phyloP scores from a whole-genome alignment of 1,140 invertebrate species.

The Dendrolimus kikuchii region DNA sequence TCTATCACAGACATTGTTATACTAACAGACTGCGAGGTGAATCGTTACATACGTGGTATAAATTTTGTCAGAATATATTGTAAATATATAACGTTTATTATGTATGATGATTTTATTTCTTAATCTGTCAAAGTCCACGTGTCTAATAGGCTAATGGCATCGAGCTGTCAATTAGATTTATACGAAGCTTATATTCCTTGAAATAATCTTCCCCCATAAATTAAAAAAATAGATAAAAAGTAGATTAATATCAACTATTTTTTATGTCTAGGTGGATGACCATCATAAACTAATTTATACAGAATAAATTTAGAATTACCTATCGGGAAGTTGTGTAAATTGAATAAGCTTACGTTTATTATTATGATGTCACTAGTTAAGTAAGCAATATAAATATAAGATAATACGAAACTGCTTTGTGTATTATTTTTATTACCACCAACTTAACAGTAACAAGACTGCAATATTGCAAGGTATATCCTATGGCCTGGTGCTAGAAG shows the following conservation, averaged over 20 bases:
- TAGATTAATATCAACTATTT: slow-evolving; percentile 66
- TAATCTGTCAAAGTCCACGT: slow-evolving; percentile 63
- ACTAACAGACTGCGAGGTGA: slow-evolving; percentile 45
- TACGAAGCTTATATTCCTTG: slow-evolving; percentile 65
- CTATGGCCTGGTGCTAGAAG: too few species aligned
- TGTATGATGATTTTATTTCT: slow-evolving; percentile 66
- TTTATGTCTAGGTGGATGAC: slow-evolving; percentile 69
- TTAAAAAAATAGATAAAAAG: slow-evolving; percentile 51
- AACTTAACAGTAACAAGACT: too few species aligned
- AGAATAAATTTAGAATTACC: slow-evolving; percentile 65
- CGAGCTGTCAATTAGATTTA: slow-evolving; percentile 67
- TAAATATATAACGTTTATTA: slow-evolving; percentile 59
- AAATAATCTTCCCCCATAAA: slow-evolving; percentile 50
- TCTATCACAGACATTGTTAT: slow-evolving; percentile 29
- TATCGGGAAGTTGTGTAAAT: slow-evolving; percentile 71
- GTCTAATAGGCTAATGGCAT: slow-evolving; percentile 59
- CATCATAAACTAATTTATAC: slow-evolving; percentile 71
- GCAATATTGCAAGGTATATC: too few species aligned
- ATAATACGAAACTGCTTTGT: slow-evolving; percentile 33
- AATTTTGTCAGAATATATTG: slow-evolving; percentile 59
- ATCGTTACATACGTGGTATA: slow-evolving; percentile 61
- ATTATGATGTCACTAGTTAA: slow-evolving; percentile 71
- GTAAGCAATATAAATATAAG: slow-evolving; percentile 72
- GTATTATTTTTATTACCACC: slow-evolving; percentile 23
- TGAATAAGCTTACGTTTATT: slow-evolving; percentile 71